Conservation (phyloP, 2,113 vertebrate genomes). For the Canis aureus region DNA sequence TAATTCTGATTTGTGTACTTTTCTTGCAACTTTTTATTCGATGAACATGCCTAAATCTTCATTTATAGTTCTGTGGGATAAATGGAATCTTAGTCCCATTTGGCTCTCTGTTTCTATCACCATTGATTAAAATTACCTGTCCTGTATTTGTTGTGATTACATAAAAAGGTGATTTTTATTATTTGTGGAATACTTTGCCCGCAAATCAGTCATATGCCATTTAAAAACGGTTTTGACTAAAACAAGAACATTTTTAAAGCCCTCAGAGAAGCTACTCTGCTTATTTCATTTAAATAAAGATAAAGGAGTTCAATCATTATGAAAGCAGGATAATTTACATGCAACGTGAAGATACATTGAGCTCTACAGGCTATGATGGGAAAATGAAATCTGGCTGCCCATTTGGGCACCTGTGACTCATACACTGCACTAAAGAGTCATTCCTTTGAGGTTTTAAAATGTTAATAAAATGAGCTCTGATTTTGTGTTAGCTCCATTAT, state of each 20-base stretch:
- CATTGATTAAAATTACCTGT: background rate
- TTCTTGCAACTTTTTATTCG: background rate
- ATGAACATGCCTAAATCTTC: background rate
- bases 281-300: conserved; percentile 36
- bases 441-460: background rate
- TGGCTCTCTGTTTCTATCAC: conserved; percentile 3
- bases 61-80: background rate
- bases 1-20: background rate
- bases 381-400: background rate
- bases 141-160: conserved; percentile 7
- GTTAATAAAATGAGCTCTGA: background rate
- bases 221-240: conserved; percentile 32
- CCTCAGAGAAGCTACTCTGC: background rate
- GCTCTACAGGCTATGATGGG: background rate
- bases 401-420: background rate
- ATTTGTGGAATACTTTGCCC: conserved; percentile 18
- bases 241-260: background rate
- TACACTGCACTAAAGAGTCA: background rate
- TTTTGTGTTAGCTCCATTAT: background rate
- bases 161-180: conserved; percentile 41
- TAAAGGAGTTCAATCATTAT: background rate
- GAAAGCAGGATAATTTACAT: background rate
- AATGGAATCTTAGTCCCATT: background rate
- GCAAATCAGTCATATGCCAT: background rate
- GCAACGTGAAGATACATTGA: background rate